Percentiles rank a stretch among this genome's conserved stretches.
These are phyloP conservation scores for Gymnoscopelus braueri DNA, from an alignment of 2,797 vertebrate genomes.

Conservation along the genomic window DNA sequence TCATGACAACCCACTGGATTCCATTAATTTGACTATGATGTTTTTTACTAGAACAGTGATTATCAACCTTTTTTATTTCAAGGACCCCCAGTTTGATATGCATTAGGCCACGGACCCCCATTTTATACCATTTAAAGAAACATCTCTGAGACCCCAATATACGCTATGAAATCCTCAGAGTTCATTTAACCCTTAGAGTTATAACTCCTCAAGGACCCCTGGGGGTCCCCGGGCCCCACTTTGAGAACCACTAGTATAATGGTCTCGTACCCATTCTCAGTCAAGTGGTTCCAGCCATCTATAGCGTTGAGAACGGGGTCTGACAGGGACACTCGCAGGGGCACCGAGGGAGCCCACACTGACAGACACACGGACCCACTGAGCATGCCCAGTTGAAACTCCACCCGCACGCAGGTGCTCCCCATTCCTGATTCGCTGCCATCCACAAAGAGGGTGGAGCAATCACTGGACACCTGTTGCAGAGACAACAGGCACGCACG, in stretches of 20 bases:
- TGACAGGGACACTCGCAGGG: constrained; percentile 72
- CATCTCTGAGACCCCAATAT: neutral
- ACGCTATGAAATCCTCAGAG: neutral
- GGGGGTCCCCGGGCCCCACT: too few relatives aligned
- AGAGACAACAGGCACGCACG: neutral
- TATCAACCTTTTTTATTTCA: too few relatives aligned
- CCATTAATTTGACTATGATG: too few relatives aligned
- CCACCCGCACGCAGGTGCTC: constrained; percentile 72
- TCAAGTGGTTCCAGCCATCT: constrained; percentile 73
- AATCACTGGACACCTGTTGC: constrained; percentile 77
- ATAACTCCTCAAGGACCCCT: too few relatives aligned
- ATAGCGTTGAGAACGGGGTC: constrained; percentile 78
- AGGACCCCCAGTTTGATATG: too few relatives aligned
- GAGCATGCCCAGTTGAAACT: constrained; percentile 73
- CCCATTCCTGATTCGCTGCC: constrained; percentile 80
- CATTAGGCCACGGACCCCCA: too few relatives aligned
- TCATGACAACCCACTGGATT: too few relatives aligned
- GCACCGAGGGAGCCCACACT: constrained; percentile 79
- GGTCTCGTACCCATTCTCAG: constrained; percentile 59
- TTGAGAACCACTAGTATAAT: too few relatives aligned
- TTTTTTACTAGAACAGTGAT: too few relatives aligned
- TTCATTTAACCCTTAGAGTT: too few relatives aligned
- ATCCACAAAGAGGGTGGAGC: constrained; percentile 77
- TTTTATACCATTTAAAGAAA: too few relatives aligned
- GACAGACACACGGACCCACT: constrained; percentile 71